phyloP scores from a whole-genome alignment of 2,113 vertebrate genomes.

The Etia nguti region DNA sequence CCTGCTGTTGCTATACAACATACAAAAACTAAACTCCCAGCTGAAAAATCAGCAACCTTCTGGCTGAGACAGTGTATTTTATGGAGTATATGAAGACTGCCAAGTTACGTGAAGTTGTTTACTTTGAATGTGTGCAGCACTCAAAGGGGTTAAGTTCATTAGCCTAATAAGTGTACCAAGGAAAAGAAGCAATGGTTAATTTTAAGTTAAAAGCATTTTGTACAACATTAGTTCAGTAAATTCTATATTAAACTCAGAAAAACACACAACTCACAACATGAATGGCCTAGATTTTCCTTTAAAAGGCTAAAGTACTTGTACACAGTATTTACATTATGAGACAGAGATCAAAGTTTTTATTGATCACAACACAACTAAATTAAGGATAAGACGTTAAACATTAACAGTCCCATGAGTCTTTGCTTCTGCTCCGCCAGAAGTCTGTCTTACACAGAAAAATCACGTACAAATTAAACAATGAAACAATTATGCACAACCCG shows the following conservation, averaged over 20 bases:
- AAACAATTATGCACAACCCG: not conserved
- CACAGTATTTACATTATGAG: not conserved
- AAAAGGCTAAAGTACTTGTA: not conserved
- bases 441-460: not conserved
- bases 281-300: not conserved
- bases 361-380: not conserved
- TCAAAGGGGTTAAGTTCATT: not conserved
- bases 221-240: fast-evolving
- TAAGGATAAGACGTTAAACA: not conserved
- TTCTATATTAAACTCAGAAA: not conserved
- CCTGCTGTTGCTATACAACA: not conserved
- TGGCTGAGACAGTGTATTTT: not conserved
- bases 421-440: fast-evolving
- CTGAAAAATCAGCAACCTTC: not conserved
- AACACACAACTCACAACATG: fast-evolving
- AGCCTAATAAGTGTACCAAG: not conserved
- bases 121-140: not conserved
- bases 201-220: not conserved
- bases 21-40: not conserved
- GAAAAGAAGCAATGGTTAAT: not conserved
- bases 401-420: not conserved
- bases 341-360: not conserved
- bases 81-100: not conserved
- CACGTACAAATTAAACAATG: not conserved
- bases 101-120: not conserved